phyloP scores from a whole-genome alignment of 92 coral and sea anemone genomes.

The Epizoanthus scotinus region DNA sequence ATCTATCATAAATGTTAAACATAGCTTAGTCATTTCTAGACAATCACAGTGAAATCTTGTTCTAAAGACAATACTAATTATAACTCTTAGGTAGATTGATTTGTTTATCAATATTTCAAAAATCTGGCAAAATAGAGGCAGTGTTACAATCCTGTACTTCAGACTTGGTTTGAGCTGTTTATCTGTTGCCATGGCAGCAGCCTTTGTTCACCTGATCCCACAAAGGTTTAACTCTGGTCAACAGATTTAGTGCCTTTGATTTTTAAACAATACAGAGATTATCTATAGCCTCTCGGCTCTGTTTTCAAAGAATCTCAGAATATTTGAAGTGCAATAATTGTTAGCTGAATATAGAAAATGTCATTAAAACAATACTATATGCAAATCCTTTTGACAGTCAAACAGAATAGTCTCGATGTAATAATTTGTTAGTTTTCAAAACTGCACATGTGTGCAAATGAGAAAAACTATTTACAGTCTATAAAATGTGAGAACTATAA shows the following conservation, averaged over 20 bases:
- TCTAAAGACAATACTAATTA: no score
- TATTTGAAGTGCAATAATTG: not conserved
- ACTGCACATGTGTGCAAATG: no score
- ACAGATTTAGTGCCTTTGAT: not conserved
- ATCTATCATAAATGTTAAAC: no score
- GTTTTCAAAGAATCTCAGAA: not conserved
- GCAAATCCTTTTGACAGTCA: not conserved
- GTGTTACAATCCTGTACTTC: not conserved
- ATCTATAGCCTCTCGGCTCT: not conserved
- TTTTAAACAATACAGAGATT: not conserved
- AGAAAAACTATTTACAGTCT: no score
- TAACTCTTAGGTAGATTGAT: no score
- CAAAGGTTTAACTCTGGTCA: not conserved
- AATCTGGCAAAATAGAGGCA: no score
- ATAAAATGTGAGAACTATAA: no score
- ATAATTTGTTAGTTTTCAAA: not conserved
- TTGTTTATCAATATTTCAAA: no score
- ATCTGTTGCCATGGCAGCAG: constrained; percentile 16
- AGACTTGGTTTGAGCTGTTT: not conserved
- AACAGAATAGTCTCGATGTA: not conserved
- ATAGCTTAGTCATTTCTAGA: no score
- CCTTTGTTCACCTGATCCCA: not conserved
- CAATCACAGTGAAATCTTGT: no score
- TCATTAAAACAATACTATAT: no score
- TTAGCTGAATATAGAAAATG: no score